Base-by-base conservation (phyloP, 2,113 vertebrate genomes). In the Thamnaconus septentrionalis region DNA sequence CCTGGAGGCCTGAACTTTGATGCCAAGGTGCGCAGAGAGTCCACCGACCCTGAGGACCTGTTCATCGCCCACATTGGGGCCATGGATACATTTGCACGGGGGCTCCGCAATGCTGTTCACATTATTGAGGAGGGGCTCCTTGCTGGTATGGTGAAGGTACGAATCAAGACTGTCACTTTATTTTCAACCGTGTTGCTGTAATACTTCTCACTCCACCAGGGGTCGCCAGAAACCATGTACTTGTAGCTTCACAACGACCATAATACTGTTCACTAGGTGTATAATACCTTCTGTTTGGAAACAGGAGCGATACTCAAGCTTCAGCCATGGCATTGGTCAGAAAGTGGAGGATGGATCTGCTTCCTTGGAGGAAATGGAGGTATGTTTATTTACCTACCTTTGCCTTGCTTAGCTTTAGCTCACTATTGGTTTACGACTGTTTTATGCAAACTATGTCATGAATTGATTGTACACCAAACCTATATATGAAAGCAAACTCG, bases 1-100 rank as follows among this genome's bases (percentile, higher is more conserved):
- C 85, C 85, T 3, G 86, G 84, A 58, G 88, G 88, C 3, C 76
- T 90, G 66, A 92, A 90, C 77, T 88, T 90, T 64, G 87, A 90
- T 9, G 87, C 87, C 4, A 92, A 90, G 61, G 81, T 84, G 44
- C 82, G 83, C 53, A 78, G 82, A 50, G 89, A 90, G 72, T 90
- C 87, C 39, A 87, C 85, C 4, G 85, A 91, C 65, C 75, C 78
- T 53, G 85, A 87, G 49, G 89, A 90, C 76, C 70, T 91, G 60
- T 87, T 91, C 56, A 87, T 89, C 7, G 86, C 86, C 62, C 89
- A 90, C 75, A 80, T 90, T 6, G 81, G 80, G 41, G 87, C 87
- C 60, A 88, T 89, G 88, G 89, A 91, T 8, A 58, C 85, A 42
- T 91, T 91, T 2, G 88, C 88, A 5, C 78, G 86, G 61, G 88